Evolutionary conservation across 2,888 invertebrate genomes (phyloP), one percentile per base, ranked within the genome.

Genomic region (Agrilus biguttatus): DNA sequence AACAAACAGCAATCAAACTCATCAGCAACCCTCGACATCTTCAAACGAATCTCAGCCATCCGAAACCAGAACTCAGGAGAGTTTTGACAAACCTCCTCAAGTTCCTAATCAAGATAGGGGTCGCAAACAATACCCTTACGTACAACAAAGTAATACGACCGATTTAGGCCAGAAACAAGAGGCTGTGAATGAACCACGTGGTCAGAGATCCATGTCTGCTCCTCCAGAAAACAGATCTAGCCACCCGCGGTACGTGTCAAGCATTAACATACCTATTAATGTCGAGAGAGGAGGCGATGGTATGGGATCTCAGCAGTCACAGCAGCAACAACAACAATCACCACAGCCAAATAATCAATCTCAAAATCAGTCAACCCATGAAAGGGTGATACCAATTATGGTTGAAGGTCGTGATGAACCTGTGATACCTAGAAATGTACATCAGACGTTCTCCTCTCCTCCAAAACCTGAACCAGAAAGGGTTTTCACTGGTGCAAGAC

Each of bases 391-490:
- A 64, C 90, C 90, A 17, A 90, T 90, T 49, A 83, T 84, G 58
- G 84, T 90, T 0, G 90, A 91, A 65, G 88, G 88, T 7, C 72
- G 88, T 41, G 83, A 85, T 54, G 81, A 83, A 56, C 86, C 87
- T 1, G 76, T 87, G 13, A 70, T 83, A 43, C 80, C 82, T 47
- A 78, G 75, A 57, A 69, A 71, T 46, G 63, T 49, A 14, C 42
- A 48, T 14, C 40, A 44, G 14, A 46, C 50, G 1, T 49, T 43
- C 17, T 34, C 48, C 12, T 47, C 46, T 36, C 49, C 50, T 17
- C 59, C 48, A 28, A 55, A 43, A 42, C 59, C 58, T 28, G 56
- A 54, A 17, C 14, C 52, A 49, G 19, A 45, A 49, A 19, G 46
- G 43, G 14, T 44, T 42, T 7, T 50, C 47, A 14, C 52, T 44